Evolutionary conservation across 92 coral and sea anemone species (phyloP).

Genomic region (Bergia sp.): DNA sequence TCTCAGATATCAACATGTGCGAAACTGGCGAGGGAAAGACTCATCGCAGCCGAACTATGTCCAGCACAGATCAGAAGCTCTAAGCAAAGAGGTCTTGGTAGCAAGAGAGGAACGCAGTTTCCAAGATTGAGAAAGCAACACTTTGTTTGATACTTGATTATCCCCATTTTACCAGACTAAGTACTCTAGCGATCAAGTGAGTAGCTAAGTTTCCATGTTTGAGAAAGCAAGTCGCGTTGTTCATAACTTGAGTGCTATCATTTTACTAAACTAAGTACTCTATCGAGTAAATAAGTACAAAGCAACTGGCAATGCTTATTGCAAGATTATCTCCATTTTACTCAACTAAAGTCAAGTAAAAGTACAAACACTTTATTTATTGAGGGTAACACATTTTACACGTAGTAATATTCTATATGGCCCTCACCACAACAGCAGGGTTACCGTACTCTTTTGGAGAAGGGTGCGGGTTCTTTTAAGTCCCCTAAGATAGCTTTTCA

Average conservation of each 20-base stretch:
- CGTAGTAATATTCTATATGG: no score
- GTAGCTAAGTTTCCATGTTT: not conserved
- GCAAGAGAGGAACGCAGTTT: no score
- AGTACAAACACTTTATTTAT: no score
- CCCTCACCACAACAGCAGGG: no score
- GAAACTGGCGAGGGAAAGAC: not conserved
- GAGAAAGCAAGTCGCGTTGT: not conserved
- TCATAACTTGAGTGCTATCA: not conserved
- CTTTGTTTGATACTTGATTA: not conserved
- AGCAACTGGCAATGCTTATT: not conserved
- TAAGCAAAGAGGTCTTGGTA: not conserved
- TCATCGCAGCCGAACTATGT: not conserved
- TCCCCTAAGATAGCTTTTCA: no score
- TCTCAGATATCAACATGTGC: not conserved
- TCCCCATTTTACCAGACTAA: not conserved
- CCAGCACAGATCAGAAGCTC: conserved; percentile 8
- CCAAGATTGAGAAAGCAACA: not conserved
- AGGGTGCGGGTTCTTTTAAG: no score
- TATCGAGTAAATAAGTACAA: not conserved
- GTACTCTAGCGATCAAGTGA: no score
- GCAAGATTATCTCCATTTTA: not conserved
- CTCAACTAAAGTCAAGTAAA: not conserved
- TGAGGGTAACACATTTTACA: no score
- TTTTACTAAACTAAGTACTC: no score
- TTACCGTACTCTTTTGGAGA: no score